Evolutionary conservation across 92 coral and sea anemone genomes (phyloP).

Genomic region (Zoanthus solanderi): DNA sequence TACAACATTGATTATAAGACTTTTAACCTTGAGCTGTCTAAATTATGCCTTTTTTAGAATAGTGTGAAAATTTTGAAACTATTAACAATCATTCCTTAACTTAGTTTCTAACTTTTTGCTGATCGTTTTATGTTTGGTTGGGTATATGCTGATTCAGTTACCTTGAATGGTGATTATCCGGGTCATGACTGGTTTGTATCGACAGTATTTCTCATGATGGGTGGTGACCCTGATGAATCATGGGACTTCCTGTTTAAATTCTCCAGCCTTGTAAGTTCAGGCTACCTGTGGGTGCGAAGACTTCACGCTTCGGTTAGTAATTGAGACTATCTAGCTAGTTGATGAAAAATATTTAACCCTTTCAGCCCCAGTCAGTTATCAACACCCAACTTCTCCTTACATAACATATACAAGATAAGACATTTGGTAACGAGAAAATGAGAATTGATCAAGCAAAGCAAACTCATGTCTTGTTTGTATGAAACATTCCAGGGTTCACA

Average conservation of each 20-base stretch:
- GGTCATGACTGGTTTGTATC: conserved; percentile 99
- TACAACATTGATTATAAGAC: too few species aligned
- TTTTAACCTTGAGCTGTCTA: too few species aligned
- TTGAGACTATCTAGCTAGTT: neutral
- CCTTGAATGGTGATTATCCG: conserved; percentile 87
- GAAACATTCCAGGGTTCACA: too few species aligned
- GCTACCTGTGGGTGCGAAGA: conserved; percentile 96
- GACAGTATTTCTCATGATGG: conserved; percentile 95
- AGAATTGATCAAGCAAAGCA: too few species aligned
- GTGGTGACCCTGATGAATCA: conserved; percentile 90
- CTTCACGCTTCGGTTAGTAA: conserved; percentile 96
- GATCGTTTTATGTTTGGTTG: too few species aligned
- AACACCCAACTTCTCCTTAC: too few species aligned
- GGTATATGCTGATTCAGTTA: conserved; percentile 52
- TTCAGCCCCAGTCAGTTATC: too few species aligned
- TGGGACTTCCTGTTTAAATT: conserved; percentile 94
- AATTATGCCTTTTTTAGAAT: too few species aligned
- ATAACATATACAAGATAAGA: too few species aligned
- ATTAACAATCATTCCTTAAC: conserved; percentile 1
- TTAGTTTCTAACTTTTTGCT: neutral
- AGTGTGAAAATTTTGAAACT: too few species aligned
- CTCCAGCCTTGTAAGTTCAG: conserved; percentile 97
- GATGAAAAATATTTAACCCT: neutral
- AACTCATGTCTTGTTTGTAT: too few species aligned
- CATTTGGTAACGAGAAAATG: too few species aligned